Evolutionary conservation across 2,113 vertebrate species (phyloP).

Genomic region (Larimichthys polyactis): DNA sequence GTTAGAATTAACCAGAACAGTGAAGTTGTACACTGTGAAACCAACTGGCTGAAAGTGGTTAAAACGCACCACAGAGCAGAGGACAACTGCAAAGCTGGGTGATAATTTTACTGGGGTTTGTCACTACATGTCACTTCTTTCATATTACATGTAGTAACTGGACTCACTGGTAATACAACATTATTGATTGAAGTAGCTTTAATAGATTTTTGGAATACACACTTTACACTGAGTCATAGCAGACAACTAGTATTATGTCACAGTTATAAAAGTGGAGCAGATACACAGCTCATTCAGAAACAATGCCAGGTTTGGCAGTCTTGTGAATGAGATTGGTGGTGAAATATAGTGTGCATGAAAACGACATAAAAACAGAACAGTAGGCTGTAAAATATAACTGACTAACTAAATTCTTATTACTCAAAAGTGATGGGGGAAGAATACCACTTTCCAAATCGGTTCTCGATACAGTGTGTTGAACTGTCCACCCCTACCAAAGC

Average conservation of each 20-base stretch:
- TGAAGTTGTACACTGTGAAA: background rate
- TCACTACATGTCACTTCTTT: background rate
- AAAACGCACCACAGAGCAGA: background rate
- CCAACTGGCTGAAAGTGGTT: background rate
- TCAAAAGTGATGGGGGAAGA: background rate
- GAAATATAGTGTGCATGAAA: background rate
- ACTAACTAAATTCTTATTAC: background rate
- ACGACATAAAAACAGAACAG: background rate
- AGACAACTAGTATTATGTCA: background rate
- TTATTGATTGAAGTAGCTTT: background rate
- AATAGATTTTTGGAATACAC: background rate
- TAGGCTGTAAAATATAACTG: background rate
- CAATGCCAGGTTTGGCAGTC: background rate
- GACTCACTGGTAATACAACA: background rate
- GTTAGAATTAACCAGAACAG: background rate
- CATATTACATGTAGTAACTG: background rate
- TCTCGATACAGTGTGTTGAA: background rate
- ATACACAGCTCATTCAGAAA: background rate
- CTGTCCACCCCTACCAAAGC: background rate
- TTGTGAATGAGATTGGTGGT: background rate
- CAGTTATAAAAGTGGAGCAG: background rate
- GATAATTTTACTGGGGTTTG: background rate
- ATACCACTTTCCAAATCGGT: background rate
- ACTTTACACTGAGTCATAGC: background rate
- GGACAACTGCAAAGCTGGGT: background rate